A percentile compares a stretch with the other conserved stretches of the same genome.
phyloP scores from a whole-genome alignment of 2,113 vertebrate species.

The Cyprinodon brontotheroides region DNA sequence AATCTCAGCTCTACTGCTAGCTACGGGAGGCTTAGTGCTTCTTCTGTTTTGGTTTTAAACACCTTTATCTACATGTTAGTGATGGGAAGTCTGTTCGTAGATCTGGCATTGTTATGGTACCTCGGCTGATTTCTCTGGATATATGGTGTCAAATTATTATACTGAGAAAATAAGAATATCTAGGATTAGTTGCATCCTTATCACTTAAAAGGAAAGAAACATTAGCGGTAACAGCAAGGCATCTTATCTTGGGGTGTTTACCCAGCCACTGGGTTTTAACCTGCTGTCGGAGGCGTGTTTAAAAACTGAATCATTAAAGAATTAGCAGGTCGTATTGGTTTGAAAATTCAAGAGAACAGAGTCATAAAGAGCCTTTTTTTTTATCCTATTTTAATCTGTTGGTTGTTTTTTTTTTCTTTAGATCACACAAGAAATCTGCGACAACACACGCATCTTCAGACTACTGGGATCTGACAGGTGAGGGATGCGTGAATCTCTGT shows the following conservation, averaged over 20 bases:
- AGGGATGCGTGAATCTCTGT: constrained; percentile 23
- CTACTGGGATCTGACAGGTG: constrained; percentile 99
- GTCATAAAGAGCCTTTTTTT: neutral
- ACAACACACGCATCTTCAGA: constrained; percentile 96
- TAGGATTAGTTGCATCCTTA: neutral
- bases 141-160: neutral
- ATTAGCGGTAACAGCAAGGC: too few species aligned
- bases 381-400: neutral
- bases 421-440: constrained; percentile 99
- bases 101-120: neutral
- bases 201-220: too few species aligned
- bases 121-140: neutral
- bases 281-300: too few species aligned
- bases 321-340: too few species aligned
- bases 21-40: too few species aligned
- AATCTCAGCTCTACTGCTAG: too few species aligned
- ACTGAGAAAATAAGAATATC: neutral
- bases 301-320: too few species aligned
- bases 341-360: neutral
- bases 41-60: too few species aligned
- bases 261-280: too few species aligned
- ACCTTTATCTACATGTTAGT: too few species aligned
- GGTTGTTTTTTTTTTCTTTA: constrained; percentile 53
- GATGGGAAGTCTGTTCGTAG: neutral
- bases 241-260: too few species aligned